Evolutionary conservation across 2,113 vertebrate species (phyloP).

Genomic region (Pipra filicauda): DNA sequence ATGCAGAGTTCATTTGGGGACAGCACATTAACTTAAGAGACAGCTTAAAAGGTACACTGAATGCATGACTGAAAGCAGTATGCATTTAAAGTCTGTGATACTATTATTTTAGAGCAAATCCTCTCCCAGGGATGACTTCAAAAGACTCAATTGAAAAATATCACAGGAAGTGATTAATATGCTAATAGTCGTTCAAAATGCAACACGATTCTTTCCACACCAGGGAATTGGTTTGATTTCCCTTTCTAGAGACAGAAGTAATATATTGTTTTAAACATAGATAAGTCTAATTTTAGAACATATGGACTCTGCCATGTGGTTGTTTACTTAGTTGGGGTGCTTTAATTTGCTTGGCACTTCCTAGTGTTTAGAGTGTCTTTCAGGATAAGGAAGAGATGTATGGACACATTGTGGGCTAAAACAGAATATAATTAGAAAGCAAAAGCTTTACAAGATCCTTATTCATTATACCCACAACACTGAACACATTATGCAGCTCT

Average conservation of each 20-base stretch:
- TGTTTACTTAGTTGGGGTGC: slow-evolving; percentile 38
- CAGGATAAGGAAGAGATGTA: slow-evolving; percentile 32
- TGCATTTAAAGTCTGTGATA: neutral
- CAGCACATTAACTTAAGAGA: neutral
- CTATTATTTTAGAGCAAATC: neutral
- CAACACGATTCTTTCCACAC: neutral
- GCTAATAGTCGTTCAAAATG: neutral
- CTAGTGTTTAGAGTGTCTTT: slow-evolving; percentile 48
- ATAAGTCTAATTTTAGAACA: slow-evolving; percentile 43
- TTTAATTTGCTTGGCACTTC: slow-evolving; percentile 58
- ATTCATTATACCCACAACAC: slow-evolving; percentile 28
- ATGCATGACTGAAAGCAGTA: neutral
- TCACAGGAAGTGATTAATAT: neutral
- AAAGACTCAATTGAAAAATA: neutral
- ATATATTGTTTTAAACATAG: slow-evolving; percentile 37
- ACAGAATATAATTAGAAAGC: slow-evolving; percentile 47
- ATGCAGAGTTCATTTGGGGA: neutral
- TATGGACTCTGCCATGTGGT: slow-evolving; percentile 22
- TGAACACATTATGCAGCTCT: slow-evolving; percentile 1
- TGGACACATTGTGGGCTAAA: slow-evolving; percentile 33
- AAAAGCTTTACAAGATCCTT: slow-evolving; percentile 16
- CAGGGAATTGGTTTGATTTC: neutral
- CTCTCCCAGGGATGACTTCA: neutral
- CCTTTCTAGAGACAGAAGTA: neutral
- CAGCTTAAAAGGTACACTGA: neutral